Conservation (phyloP, 2,113 vertebrate genomes). For the Chloropsis hardwickii region DNA sequence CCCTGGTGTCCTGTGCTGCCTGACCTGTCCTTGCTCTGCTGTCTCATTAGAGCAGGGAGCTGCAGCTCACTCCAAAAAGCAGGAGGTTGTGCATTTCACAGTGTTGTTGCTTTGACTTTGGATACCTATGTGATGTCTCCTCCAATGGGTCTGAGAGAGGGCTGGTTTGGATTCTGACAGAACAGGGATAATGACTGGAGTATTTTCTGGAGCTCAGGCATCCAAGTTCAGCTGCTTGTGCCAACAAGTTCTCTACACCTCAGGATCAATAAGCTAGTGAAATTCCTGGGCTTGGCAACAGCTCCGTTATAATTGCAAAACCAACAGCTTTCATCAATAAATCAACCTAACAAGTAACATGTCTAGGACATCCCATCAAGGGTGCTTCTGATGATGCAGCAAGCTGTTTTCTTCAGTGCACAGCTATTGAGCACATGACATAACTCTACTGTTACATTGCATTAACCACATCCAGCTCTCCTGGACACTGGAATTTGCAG, state of each 20-base stretch:
- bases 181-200: not conserved
- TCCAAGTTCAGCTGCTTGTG: not conserved
- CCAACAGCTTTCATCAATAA: constrained; percentile 40
- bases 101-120: not conserved
- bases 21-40: not conserved
- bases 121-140: not conserved
- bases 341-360: constrained; percentile 28
- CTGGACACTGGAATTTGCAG: not conserved
- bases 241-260: not conserved
- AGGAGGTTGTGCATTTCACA: not conserved
- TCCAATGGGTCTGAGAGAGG: not conserved
- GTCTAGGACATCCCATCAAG: not conserved
- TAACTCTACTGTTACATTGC: not conserved
- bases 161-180: not conserved
- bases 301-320: constrained; percentile 36
- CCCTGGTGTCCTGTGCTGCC: not conserved
- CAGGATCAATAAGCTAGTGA: constrained; percentile 18
- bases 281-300: constrained; percentile 10
- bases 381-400: constrained; percentile 11
- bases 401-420: not conserved
- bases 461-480: not conserved
- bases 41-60: not conserved
- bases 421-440: not conserved
- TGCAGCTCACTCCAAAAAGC: not conserved
- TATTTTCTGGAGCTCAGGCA: not conserved